Evolutionary conservation across 1,140 invertebrate genomes (phyloP), one percentile per base, ranked within the genome.

Genomic region (Musca vetustissima): DNA sequence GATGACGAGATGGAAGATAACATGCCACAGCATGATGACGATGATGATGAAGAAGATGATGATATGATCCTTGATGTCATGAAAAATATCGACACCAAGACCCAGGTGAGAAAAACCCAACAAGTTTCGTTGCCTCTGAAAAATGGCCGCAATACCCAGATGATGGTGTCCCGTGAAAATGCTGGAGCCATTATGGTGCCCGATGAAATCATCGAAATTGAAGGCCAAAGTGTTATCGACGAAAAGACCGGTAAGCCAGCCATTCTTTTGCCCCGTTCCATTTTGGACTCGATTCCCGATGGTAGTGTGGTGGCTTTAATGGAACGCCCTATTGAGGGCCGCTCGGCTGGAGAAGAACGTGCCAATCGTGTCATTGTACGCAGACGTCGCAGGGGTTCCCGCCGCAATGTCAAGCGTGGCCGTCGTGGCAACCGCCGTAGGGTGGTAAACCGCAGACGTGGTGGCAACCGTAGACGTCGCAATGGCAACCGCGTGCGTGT

Each of bases 131-230:
- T 43, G 36, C 36, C 36, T 15, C 49, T 76, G 55, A 76, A 76
- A 68, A 76, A 76, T 43, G 75, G 72, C 15, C 73, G 75, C 49
- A 57, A 70, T 25, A 74, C 75, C 9, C 78, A 80, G 19, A 80
- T 80, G 78, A 73, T 80, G 74, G 76, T 80, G 25, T 53, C 76
- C 1, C 59, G 76, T 3, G 78, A 80, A 47, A 74, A 80, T 69
- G 78, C 78, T 13, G 78, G 78, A 1, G 78, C 78, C 67, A 78
- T 80, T 8, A 77, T 80, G 76, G 78, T 80, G 48, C 78, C 78
- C 70, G 78, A 80, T 32, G 78, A 76, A 66, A 73, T 80, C 50
- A 77, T 80, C 21, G 78, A 80, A 52, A 80, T 80, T 73, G 78
- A 80, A 67, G 78, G 78, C 7, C 78, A 80, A 66, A 80, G 75